Base-by-base conservation (phyloP, 2,797 vertebrate species). In the Setipinna tenuifilis region DNA sequence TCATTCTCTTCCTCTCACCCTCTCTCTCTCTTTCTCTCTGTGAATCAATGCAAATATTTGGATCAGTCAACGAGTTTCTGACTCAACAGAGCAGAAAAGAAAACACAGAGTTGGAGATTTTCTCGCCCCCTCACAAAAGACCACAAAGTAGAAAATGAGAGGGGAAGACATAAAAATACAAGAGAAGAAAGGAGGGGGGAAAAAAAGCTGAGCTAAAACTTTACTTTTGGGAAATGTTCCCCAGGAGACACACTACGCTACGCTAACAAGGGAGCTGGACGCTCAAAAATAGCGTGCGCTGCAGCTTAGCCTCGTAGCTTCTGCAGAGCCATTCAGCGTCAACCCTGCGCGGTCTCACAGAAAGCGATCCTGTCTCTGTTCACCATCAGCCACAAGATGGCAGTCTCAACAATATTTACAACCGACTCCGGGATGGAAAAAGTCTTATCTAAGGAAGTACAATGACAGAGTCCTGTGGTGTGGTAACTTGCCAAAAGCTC, bases 31-130 rank as follows among this genome's bases (percentile, higher is more conserved):
- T 21, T 9, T 44, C 71, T 78, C 35, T 0, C 19, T 46, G 78
- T 59, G 62, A 87, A 85, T 80, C 78, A 65, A 82, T 54, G 83
- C 83, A 85, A 86, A 86, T 86, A 85, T 87, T 87, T 88, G 78
- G 62, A 87, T 83, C 58, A 44, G 68, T 62, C 82, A 41, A 85
- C 48, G 65, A 75, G 80, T 84, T 89, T 87, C 86, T 88, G 84
- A 87, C 71, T 87, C 83, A 86, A 84, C 83, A 71, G 71, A 82
- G 82, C 83, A 78, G 65, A 80, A 89, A 86, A 85, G 28, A 82
- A 87, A 83, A 57, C 50, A 84, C 59, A 46, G 23, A 61, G 84
- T 28, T 28, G 19, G 75, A 50, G 31, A 68, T 44, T 12, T 84
- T 59, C 48, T 54, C 87, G 68, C 21, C 44, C 81, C 21, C 31